These are phyloP conservation scores for Trypoxylon attenuatum DNA, from an alignment of 2,888 invertebrate species.

Conservation along the genomic window DNA sequence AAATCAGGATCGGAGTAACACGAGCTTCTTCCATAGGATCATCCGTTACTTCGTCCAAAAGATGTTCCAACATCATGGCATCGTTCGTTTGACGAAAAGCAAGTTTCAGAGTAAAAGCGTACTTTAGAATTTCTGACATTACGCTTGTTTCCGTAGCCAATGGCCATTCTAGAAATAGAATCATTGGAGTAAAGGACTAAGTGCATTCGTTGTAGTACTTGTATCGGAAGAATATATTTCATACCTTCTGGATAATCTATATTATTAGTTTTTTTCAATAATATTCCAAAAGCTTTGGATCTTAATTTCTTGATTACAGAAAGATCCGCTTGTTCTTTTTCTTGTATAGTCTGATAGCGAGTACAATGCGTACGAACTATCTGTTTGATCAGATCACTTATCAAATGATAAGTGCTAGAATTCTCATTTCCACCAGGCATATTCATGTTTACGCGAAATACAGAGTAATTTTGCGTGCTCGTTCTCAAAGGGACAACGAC, in stretches of 20 bases:
- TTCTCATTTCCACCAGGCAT: background rate
- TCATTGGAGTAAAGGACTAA: background rate
- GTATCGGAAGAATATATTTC: background rate
- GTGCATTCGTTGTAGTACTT: too few species aligned
- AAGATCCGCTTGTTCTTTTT: slow-evolving; percentile 34
- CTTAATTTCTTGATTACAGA: slow-evolving; percentile 57
- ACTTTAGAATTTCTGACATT: slow-evolving; percentile 65
- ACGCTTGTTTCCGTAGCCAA: slow-evolving; percentile 57
- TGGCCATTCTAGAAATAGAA: slow-evolving; percentile 19
- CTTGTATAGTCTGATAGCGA: slow-evolving; percentile 26
- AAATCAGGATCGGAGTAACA: slow-evolving; percentile 52
- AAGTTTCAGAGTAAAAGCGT: slow-evolving; percentile 60
- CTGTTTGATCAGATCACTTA: slow-evolving; percentile 62
- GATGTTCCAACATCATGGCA: slow-evolving; percentile 60
- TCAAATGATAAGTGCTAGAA: slow-evolving; percentile 61
- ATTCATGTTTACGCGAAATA: background rate
- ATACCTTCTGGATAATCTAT: background rate
- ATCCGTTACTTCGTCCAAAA: slow-evolving; percentile 52
- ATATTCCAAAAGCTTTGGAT: slow-evolving; percentile 65
- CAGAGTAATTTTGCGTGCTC: too few species aligned
- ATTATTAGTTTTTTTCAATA: slow-evolving; percentile 60
- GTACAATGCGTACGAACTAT: slow-evolving; percentile 46
- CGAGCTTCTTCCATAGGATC: slow-evolving; percentile 36
- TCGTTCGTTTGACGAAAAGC: slow-evolving; percentile 47
- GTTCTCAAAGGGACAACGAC: too few species aligned